phyloP scores from a whole-genome alignment of 2,797 vertebrate genomes.

The Myotis vivesi region DNA sequence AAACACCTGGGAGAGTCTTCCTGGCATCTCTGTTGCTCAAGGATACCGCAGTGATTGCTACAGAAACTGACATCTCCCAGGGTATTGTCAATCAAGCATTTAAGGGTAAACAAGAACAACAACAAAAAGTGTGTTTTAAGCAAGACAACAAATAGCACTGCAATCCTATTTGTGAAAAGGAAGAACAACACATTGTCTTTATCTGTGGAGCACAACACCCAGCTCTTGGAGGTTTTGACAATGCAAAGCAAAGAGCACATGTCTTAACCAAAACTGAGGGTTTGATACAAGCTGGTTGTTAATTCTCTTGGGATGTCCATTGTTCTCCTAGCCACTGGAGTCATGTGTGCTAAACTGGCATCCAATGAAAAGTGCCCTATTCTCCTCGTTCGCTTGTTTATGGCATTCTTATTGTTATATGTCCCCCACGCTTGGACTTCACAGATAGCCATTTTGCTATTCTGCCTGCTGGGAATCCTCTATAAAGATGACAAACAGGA shows the following conservation, averaged over 20 bases:
- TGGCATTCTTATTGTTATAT: constrained; percentile 52
- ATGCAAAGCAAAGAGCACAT: constrained; percentile 76
- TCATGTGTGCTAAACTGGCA: constrained; percentile 49
- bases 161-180: constrained; percentile 86
- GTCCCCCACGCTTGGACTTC: constrained; percentile 61
- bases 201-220: constrained; percentile 86
- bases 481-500: constrained; percentile 77
- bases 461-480: constrained; percentile 80
- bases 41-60: constrained; percentile 79
- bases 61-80: constrained; percentile 88
- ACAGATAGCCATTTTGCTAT: constrained; percentile 81
- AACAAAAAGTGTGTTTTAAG: constrained; percentile 68
- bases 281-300: constrained; percentile 91
- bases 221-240: constrained; percentile 85
- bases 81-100: constrained; percentile 90
- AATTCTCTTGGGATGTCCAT: constrained; percentile 84
- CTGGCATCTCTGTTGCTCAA: constrained; percentile 69
- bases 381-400: constrained; percentile 72
- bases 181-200: constrained; percentile 84
- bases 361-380: constrained; percentile 18
- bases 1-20: constrained; percentile 83
- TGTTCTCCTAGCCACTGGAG: constrained; percentile 79
- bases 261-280: constrained; percentile 78
- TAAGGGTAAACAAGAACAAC: constrained; percentile 59
- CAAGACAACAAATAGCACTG: constrained; percentile 87